Conservation (phyloP, 2,888 invertebrate species). For the Drosophila mayaguana region DNA sequence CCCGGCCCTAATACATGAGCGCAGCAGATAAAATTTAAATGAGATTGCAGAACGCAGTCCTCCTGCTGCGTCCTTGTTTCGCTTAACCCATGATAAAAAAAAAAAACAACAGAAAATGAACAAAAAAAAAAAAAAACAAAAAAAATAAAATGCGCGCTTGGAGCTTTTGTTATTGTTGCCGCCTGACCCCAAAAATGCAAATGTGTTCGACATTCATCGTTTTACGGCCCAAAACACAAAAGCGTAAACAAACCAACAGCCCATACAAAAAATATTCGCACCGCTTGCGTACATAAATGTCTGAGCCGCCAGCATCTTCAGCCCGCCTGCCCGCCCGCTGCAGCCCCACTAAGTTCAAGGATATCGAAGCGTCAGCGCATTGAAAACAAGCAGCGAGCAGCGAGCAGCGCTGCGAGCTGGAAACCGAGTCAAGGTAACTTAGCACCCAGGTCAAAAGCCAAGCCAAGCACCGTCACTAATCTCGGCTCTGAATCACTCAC, state of each 20-base stretch:
- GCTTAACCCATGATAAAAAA: neutral
- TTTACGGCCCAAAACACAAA: slow-evolving; percentile 49
- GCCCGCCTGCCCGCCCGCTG: neutral
- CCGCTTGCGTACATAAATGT: slow-evolving; percentile 63
- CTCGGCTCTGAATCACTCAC: slow-evolving; percentile 27
- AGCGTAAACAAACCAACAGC: slow-evolving; percentile 37
- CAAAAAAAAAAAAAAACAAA: neutral
- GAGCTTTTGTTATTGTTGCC: slow-evolving; percentile 39
- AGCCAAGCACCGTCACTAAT: slow-evolving; percentile 25
- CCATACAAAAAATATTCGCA: slow-evolving; percentile 46
- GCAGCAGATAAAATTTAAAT: slow-evolving; percentile 48
- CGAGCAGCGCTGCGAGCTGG: slow-evolving; percentile 9
- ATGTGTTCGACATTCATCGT: slow-evolving; percentile 51
- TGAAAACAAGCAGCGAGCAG: slow-evolving; percentile 33
- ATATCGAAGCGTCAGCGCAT: slow-evolving; percentile 53
- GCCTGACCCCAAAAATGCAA: slow-evolving; percentile 60
- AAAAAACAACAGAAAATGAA: neutral
- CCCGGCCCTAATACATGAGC: slow-evolving; percentile 32
- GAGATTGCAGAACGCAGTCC: slow-evolving; percentile 37
- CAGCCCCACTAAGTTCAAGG: slow-evolving; percentile 56
- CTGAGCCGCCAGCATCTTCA: slow-evolving; percentile 19
- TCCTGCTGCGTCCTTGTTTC: neutral
- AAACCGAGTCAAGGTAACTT: slow-evolving; percentile 55
- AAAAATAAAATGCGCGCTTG: slow-evolving; percentile 2
- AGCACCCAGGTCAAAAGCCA: slow-evolving; percentile 47